Conservation (phyloP, 1,140 invertebrate genomes). For the Cardiocondyla obscurior region DNA sequence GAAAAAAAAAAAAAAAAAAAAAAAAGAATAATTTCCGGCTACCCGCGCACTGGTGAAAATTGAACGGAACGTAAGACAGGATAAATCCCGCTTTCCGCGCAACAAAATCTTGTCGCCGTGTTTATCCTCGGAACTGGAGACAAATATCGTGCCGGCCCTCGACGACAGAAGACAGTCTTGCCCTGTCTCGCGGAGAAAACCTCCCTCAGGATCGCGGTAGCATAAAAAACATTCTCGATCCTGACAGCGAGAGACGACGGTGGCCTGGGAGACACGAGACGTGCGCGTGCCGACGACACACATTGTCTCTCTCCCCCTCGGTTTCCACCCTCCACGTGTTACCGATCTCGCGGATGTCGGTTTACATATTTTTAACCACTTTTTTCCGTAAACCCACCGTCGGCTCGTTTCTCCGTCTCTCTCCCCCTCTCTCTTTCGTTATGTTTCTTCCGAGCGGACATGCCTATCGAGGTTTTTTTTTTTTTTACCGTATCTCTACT, state of each 20-base stretch:
- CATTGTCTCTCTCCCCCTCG: slow-evolving; percentile 66
- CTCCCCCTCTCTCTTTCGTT: neutral
- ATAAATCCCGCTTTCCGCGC: slow-evolving; percentile 22
- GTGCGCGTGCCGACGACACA: slow-evolving; percentile 65
- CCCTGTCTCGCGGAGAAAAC: neutral
- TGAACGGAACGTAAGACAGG: slow-evolving; percentile 8
- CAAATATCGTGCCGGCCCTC: slow-evolving; percentile 37
- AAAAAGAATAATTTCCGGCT: neutral
- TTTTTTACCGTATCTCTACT: slow-evolving; percentile 51
- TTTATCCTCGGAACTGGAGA: slow-evolving; percentile 34
- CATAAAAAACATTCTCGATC: slow-evolving; percentile 63
- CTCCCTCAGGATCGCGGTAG: slow-evolving; percentile 14
- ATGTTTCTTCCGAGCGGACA: neutral
- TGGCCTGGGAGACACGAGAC: slow-evolving; percentile 23
- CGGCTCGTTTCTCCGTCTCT: neutral
- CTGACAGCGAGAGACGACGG: neutral
- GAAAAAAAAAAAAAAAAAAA: neutral
- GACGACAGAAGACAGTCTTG: neutral
- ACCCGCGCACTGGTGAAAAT: neutral
- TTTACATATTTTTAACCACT: slow-evolving; percentile 76
- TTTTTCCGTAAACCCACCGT: slow-evolving; percentile 61
- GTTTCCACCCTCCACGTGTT: slow-evolving; percentile 64
- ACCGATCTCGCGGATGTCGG: slow-evolving; percentile 63
- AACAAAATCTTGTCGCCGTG: slow-evolving; percentile 9
- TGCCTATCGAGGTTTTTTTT: slow-evolving; percentile 46